Base-by-base conservation (phyloP, 2,888 invertebrate species). In the Allophyes oxyacanthae region DNA sequence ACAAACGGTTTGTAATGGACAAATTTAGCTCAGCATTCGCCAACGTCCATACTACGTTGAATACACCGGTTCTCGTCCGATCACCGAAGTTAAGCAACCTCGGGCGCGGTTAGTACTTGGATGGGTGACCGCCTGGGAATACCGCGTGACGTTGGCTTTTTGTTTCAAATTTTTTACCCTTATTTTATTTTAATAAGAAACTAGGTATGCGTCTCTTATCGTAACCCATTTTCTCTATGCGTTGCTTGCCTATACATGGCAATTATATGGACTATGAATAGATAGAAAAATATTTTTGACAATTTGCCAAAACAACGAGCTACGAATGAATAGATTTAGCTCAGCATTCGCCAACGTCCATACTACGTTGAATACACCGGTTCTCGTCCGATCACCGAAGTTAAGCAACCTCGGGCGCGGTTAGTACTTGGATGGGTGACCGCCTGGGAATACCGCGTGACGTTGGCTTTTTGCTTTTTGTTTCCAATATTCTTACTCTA, bases 331-430 rank as follows among this genome's bases (percentile, higher is more conserved):
- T 20, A 20, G 20, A 20, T 20, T 20, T 20, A 3, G 20, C 20
- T 3, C 20, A 20, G 4, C 20, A 20, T 20, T 26, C 26, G 53
- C 53, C 78, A 77, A 77, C 78, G 86, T 85, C 85, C 86, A 87
- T 85, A 88, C 86, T 80, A 88, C 80, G 86, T 86, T 88, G 86
- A 88, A 85, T 67, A 85, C 87, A 87, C 87, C 86, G 88, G 87
- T 88, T 89, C 87, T 88, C 88, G 88, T 88, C 89, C 88, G 88
- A 90, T 88, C 89, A 89, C 89, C 87, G 88, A 88, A 88, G 88
- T 88, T 87, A 90, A 89, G 87, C 89, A 88, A 86, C 88, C 82
- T 89, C 85, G 88, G 88, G 87, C 89, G 87, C 79, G 85, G 85
- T 89, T 87, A 89, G 88, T 89, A 88, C 88, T 88, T 90, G 87